phyloP scores from a whole-genome alignment of 2,888 invertebrate species.

The Scaptomyza parva region DNA sequence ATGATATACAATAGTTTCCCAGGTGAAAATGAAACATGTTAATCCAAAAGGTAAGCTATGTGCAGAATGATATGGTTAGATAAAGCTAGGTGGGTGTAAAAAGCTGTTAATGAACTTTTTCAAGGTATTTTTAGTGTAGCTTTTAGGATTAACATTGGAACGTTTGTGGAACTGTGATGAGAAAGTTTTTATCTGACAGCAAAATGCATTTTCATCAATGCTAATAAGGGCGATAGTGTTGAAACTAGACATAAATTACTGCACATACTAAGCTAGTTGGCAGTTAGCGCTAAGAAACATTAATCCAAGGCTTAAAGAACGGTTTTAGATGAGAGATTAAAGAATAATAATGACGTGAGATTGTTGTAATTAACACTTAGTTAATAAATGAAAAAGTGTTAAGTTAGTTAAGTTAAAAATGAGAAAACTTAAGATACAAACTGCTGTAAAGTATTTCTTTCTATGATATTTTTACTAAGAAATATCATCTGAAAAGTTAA shows the following conservation, averaged over 20 bases:
- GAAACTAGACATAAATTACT: background rate
- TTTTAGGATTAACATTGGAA: background rate
- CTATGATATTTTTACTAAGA: too few relatives aligned
- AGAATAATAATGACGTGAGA: too few relatives aligned
- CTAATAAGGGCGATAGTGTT: background rate
- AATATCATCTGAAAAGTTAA: too few relatives aligned
- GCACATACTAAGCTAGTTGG: background rate
- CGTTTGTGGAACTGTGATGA: background rate
- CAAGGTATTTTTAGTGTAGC: background rate
- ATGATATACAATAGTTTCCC: background rate
- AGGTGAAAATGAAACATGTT: background rate
- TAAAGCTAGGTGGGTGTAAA: background rate
- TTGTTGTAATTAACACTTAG: too few relatives aligned
- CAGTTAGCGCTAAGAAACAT: background rate
- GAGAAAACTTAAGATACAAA: too few relatives aligned
- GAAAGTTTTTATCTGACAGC: background rate
- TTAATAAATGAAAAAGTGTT: too few relatives aligned
- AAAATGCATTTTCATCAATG: background rate
- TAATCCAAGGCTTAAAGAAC: background rate
- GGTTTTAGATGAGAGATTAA: too few relatives aligned
- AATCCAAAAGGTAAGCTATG: background rate
- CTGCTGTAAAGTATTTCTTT: too few relatives aligned
- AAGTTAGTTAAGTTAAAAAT: too few relatives aligned
- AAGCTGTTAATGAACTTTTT: constrained; percentile 6
- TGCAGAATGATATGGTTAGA: constrained; percentile 2